phyloP scores from a whole-genome alignment of 2,797 vertebrate species.

The Fistularia tabacaria region DNA sequence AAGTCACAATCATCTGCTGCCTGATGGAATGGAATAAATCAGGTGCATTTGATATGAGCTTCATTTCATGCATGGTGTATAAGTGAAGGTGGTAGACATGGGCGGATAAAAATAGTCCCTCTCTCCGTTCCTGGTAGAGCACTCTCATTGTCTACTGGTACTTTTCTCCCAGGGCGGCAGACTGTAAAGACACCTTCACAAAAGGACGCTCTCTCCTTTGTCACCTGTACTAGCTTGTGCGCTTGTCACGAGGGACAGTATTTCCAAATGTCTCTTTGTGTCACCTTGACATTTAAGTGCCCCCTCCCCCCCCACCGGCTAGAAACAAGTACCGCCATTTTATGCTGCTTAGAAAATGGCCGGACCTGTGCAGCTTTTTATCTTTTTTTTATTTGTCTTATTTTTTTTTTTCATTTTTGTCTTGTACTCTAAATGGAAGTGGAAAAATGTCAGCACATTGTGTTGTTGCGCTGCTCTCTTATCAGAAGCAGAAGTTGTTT shows the following conservation, averaged over 20 bases:
- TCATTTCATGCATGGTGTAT: slow-evolving; percentile 75
- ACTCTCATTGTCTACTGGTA: slow-evolving; percentile 56
- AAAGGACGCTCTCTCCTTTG: slow-evolving; percentile 67
- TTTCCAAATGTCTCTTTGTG: slow-evolving; percentile 59
- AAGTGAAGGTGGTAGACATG: slow-evolving; percentile 70
- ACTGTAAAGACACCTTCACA: slow-evolving; percentile 67
- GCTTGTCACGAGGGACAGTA: slow-evolving; percentile 40
- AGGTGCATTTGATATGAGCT: slow-evolving; percentile 61
- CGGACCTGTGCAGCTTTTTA: slow-evolving; percentile 27
- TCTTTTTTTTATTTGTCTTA: slow-evolving; percentile 14
- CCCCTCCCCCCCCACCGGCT: slow-evolving; percentile 10
- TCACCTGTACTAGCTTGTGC: slow-evolving; percentile 32
- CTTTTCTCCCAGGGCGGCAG: slow-evolving; percentile 52
- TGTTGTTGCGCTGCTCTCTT: no score
- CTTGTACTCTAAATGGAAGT: background rate
- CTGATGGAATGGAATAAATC: slow-evolving; percentile 45
- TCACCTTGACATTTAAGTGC: slow-evolving; percentile 71
- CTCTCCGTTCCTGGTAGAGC: slow-evolving; percentile 33
- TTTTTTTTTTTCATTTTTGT: background rate
- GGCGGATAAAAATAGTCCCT: slow-evolving; percentile 79
- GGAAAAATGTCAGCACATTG: background rate
- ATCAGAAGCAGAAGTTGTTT: slow-evolving; percentile 1
- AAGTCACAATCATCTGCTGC: slow-evolving; percentile 29
- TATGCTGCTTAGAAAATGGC: slow-evolving; percentile 27
- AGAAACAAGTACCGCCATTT: slow-evolving; percentile 38